Percentiles rank a stretch among this genome's conserved stretches.
Conservation (phyloP, 2,113 vertebrate species). For the Rana temporaria region DNA sequence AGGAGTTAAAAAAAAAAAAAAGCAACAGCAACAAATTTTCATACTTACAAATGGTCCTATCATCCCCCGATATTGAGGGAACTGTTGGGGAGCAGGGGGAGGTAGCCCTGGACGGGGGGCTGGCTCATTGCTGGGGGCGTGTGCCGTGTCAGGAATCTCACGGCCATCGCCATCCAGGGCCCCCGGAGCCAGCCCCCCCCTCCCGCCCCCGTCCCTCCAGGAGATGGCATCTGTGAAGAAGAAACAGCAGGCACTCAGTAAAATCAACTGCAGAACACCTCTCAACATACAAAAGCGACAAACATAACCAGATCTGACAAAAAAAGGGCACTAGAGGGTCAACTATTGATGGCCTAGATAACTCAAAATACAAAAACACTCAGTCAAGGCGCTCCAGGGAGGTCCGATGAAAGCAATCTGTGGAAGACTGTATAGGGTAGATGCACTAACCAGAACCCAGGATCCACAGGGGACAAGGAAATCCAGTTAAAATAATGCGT, state of each 20-base stretch:
- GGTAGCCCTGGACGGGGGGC: conserved; percentile 77
- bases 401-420: too few relatives aligned
- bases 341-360: too few relatives aligned
- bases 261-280: background rate
- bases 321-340: too few relatives aligned
- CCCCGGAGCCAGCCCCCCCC: conserved; percentile 78
- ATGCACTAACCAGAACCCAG: too few relatives aligned
- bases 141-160: conserved; percentile 75
- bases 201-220: conserved; percentile 91
- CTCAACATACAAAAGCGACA: too few relatives aligned
- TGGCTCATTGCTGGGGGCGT: conserved; percentile 76
- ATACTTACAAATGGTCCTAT: conserved; percentile 89
- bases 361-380: too few relatives aligned
- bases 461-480: too few relatives aligned
- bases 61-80: conserved; percentile 87
- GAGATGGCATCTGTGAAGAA: conserved; percentile 80
- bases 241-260: background rate
- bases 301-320: too few relatives aligned
- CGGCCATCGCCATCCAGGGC: conserved; percentile 73
- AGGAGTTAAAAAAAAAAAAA: too few relatives aligned
- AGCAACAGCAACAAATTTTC: background rate
- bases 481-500: too few relatives aligned
- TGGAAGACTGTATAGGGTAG: too few relatives aligned
- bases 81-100: conserved; percentile 85
- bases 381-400: too few relatives aligned